Base-by-base conservation (phyloP, 1,140 invertebrate species). In the Hestina assimilis region DNA sequence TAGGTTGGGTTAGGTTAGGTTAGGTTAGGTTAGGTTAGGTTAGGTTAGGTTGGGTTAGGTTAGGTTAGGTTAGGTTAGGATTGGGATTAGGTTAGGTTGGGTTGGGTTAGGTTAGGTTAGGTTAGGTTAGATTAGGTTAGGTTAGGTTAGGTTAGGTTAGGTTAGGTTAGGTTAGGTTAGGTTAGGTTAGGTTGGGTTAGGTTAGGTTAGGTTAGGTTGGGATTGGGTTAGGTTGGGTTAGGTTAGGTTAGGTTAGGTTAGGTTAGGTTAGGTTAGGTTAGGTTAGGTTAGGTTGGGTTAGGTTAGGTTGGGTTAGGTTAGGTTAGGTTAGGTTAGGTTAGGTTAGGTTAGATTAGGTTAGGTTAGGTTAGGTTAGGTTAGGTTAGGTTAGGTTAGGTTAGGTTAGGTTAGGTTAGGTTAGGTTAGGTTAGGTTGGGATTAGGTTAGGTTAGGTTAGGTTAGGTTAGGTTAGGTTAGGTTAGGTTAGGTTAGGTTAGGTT, bases 21-120 rank as follows among this genome's bases (percentile, higher is more conserved):
- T 42, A 42, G 40, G 40, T 42, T 42, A 42, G 40, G 40, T 42
- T 42, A 42, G 40, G 40, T 42, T 42, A 42, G 40, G 40, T 42
- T 42, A 42, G 40, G 40, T 42, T 42, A 42, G 40, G 40, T 42
- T 42, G 9, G 40, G 15, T 42, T 42, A 42, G 40, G 40, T 42
- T 42, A 42, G 40, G 40, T 42, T 42, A 42, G 40, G 40, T 42
- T 42, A 42, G 40, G n/a, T n/a, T n/a, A n/a, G n/a, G n/a, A n/a
- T n/a, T n/a, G n/a, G n/a, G n/a, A n/a, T n/a, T n/a, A n/a, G 40
- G n/a, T n/a, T n/a, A n/a, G n/a, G n/a, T 42, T 42, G 21, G 40
- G 40, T 42, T 42, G 21, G 40, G 40, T 42, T 42, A 42, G 40
- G 40, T 42, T 42, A 42, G 40, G 40, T 42, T 42, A 42, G 40